phyloP scores from a whole-genome alignment of 1,140 invertebrate species.

The Akabosia matsudoensis region DNA sequence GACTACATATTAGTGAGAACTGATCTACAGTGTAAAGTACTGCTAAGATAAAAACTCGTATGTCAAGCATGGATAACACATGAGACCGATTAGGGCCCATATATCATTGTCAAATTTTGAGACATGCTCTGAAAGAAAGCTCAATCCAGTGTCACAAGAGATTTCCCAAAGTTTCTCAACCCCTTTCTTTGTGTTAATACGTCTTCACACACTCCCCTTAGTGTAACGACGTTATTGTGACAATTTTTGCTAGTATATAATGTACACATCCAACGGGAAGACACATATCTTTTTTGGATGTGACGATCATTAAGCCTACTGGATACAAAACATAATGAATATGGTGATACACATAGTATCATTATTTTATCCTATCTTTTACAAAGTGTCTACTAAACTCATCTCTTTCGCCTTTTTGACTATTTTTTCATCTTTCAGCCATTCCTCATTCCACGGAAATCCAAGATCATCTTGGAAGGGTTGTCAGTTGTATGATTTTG shows the following conservation, averaged over 20 bases:
- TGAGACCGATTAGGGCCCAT: conserved; percentile 44
- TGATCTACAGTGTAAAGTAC: not conserved
- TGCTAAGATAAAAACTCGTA: not conserved
- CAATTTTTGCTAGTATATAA: too few relatives aligned
- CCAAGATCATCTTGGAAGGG: too few relatives aligned
- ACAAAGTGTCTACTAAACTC: not conserved
- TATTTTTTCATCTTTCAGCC: too few relatives aligned
- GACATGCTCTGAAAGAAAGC: not conserved
- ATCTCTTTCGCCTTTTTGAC: too few relatives aligned
- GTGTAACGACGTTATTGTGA: not conserved
- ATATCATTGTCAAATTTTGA: conserved; percentile 42
- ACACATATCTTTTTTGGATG: too few relatives aligned
- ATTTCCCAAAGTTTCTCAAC: not conserved
- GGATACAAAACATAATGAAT: too few relatives aligned
- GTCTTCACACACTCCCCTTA: not conserved
- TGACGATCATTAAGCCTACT: too few relatives aligned
- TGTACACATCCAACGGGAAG: too few relatives aligned
- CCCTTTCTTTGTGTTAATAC: not conserved
- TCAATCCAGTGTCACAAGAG: conserved; percentile 10
- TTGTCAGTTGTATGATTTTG: not conserved
- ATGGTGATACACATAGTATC: too few relatives aligned
- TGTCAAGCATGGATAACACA: conserved; percentile 34
- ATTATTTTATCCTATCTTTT: not conserved
- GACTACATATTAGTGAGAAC: too few relatives aligned
- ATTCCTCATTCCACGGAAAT: too few relatives aligned